Conservation (phyloP, 2,888 invertebrate species). For the Syrphus vitripennis region DNA sequence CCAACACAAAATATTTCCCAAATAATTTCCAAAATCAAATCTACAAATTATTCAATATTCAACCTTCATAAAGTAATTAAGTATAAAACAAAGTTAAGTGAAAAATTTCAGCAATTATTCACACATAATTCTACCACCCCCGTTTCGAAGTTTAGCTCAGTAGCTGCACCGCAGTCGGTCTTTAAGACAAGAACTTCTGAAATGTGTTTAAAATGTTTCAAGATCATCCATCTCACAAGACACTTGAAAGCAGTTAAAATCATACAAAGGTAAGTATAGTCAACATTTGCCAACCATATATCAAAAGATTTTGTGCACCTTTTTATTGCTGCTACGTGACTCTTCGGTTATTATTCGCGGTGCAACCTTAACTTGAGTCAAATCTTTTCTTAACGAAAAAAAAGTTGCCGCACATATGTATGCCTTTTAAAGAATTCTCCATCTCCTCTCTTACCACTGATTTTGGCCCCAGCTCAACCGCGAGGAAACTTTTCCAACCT, state of each 20-base stretch:
- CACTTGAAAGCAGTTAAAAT: conserved; percentile 12
- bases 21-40: background rate
- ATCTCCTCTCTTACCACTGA: background rate
- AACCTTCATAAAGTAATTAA: background rate
- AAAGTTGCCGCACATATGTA: conserved; percentile 46
- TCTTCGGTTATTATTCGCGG: background rate
- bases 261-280: conserved; percentile 44
- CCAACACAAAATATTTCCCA: background rate
- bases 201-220: conserved; percentile 59
- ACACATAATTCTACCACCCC: conserved; percentile 28
- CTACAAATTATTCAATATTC: background rate
- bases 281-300: conserved; percentile 63
- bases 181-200: conserved; percentile 30
- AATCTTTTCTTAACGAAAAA: conserved; percentile 7
- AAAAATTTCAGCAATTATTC: background rate
- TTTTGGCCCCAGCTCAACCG: background rate
- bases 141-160: background rate
- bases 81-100: background rate
- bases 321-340: conserved; percentile 69
- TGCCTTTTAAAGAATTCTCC: background rate
- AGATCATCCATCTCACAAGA: conserved; percentile 52
- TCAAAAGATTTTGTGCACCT: conserved; percentile 71
- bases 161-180: background rate
- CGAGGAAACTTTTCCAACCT: background rate
- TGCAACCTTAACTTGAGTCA: background rate